Percentiles rank a stretch among this genome's conserved stretches.
phyloP scores from a whole-genome alignment of 2,113 vertebrate species.

The Irena cyanogastra region DNA sequence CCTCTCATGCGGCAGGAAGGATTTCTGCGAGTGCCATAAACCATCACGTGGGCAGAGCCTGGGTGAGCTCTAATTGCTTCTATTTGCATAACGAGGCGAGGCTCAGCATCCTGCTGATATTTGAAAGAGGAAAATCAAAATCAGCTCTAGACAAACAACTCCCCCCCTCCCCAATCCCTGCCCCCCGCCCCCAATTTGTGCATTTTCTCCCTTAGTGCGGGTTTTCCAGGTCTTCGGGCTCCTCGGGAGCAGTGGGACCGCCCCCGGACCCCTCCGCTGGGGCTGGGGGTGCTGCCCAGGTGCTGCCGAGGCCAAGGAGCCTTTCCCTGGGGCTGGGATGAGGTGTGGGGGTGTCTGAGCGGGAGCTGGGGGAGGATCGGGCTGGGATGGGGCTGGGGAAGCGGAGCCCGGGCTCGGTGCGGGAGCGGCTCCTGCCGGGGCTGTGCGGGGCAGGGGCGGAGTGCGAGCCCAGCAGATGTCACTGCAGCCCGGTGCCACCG shows the following conservation, averaged over 20 bases:
- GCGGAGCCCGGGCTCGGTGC: fast-evolving
- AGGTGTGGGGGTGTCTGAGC: fast-evolving
- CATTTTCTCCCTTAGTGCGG: neutral
- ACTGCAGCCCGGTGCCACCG: neutral
- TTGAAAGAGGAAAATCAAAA: slow-evolving; percentile 48
- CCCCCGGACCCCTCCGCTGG: neutral
- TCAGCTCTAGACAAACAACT: slow-evolving; percentile 41
- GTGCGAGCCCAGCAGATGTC: slow-evolving; percentile 13
- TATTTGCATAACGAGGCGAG: slow-evolving; percentile 65
- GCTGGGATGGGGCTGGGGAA: neutral
- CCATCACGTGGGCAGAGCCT: slow-evolving; percentile 45
- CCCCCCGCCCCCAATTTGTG: neutral
- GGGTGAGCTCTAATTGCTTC: slow-evolving; percentile 68
- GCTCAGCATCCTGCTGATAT: slow-evolving; percentile 60
- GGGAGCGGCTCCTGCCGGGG: neutral
- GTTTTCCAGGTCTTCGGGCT: neutral
- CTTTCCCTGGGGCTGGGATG: neutral
- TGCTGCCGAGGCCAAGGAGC: neutral
- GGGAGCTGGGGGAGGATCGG: neutral
- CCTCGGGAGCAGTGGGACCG: neutral
- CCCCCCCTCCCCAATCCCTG: neutral
- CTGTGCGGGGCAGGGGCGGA: too few relatives aligned
- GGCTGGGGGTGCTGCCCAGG: neutral
- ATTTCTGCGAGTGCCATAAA: slow-evolving; percentile 51
- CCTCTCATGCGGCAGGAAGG: slow-evolving; percentile 52